These are phyloP conservation scores for Invenusta paracnida DNA, from an alignment of 2,888 invertebrate genomes.

Conservation along the genomic window DNA sequence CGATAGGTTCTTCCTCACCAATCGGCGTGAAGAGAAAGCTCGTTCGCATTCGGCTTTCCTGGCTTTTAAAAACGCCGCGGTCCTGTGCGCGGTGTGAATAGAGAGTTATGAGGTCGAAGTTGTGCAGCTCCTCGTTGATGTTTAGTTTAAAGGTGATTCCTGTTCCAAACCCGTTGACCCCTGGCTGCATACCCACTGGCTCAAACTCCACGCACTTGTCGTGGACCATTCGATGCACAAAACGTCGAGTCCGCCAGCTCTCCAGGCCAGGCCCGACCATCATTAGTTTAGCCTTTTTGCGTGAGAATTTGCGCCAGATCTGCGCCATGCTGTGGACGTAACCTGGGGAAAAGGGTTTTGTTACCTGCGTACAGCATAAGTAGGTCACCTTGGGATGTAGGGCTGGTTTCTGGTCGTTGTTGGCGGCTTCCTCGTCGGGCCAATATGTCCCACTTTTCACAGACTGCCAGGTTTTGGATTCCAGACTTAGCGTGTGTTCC, in stretches of 20 bases:
- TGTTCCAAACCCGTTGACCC: background rate
- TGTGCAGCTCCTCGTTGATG: slow-evolving; percentile 9
- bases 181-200: slow-evolving; percentile 23
- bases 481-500: background rate
- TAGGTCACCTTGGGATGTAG: background rate
- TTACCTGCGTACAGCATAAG: background rate
- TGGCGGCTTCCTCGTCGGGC: background rate
- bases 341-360: background rate
- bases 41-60: slow-evolving; percentile 10
- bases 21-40: slow-evolving; percentile 18
- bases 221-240: slow-evolving; percentile 33
- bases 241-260: slow-evolving; percentile 10
- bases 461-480: slow-evolving; percentile 26
- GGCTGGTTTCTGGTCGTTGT: background rate
- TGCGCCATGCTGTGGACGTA: background rate
- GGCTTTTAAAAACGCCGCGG: background rate
- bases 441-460: background rate
- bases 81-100: background rate
- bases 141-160: slow-evolving; percentile 36
- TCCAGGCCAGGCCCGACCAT: slow-evolving; percentile 31
- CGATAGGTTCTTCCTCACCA: background rate
- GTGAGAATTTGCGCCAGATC: background rate
- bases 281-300: background rate
- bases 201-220: slow-evolving; percentile 38
- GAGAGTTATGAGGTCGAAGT: slow-evolving; percentile 13